Conservation (phyloP, 2,113 vertebrate species). For the Trachemys scripta region DNA sequence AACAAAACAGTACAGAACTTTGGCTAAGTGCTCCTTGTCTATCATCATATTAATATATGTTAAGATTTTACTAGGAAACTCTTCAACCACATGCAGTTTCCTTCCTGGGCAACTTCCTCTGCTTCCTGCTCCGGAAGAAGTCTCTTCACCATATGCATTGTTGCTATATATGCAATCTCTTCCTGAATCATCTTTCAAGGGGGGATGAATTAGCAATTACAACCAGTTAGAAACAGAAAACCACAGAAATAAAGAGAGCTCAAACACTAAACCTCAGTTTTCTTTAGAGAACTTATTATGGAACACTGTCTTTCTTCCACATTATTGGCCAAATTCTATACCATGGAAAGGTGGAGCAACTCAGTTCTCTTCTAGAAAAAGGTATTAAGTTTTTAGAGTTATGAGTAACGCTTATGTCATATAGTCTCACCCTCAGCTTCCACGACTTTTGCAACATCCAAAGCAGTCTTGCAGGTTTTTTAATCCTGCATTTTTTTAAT, state of each 20-base stretch:
- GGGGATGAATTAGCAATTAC: neutral
- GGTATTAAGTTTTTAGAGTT: neutral
- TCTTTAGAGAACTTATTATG: neutral
- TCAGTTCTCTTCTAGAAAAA: neutral
- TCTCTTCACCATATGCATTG: neutral
- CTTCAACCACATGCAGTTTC: neutral
- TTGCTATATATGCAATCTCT: neutral
- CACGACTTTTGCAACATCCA: neutral
- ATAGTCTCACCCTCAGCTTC: neutral
- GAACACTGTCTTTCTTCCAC: neutral
- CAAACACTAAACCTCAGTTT: neutral
- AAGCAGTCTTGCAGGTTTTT: neutral
- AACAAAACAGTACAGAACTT: neutral
- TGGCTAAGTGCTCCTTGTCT: neutral
- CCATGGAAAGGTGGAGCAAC: neutral
- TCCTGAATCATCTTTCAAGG: neutral
- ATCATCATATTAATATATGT: neutral
- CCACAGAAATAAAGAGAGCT: neutral
- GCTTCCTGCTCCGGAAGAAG: no score
- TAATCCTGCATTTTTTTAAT: neutral
- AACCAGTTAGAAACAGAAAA: neutral
- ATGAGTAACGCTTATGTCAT: neutral
- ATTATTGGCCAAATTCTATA: neutral
- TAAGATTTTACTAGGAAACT: neutral
- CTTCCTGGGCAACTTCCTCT: neutral